Conservation (phyloP, 2,797 vertebrate species). For the Ctenopoma kingsleyae region DNA sequence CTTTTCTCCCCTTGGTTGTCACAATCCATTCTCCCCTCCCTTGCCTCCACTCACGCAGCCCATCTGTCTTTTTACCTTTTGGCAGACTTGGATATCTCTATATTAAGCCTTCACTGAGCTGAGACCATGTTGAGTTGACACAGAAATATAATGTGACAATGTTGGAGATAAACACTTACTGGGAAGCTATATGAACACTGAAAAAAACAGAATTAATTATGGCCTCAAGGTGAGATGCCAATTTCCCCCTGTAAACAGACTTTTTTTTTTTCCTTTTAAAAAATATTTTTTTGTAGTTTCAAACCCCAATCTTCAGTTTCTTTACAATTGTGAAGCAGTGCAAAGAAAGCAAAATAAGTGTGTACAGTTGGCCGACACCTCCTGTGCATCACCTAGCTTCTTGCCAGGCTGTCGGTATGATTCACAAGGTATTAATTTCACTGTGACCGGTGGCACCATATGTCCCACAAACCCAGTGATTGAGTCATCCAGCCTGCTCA, state of each 20-base stretch:
- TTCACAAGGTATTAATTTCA: constrained; percentile 62
- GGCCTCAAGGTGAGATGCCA: neutral
- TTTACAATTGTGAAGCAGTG: neutral
- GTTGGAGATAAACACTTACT: constrained; percentile 29
- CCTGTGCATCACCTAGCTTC: constrained; percentile 48
- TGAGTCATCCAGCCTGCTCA: constrained; percentile 66
- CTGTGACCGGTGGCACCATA: constrained; percentile 68
- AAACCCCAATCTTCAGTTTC: neutral
- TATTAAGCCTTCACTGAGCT: constrained; percentile 70
- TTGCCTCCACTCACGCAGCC: constrained; percentile 58
- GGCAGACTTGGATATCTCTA: constrained; percentile 70
- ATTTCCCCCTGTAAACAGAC: neutral
- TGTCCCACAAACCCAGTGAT: constrained; percentile 68
- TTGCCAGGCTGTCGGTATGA: constrained; percentile 29
- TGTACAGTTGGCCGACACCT: constrained; percentile 13
- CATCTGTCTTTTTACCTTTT: constrained; percentile 81
- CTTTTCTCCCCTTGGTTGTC: constrained; percentile 38
- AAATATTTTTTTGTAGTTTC: neutral
- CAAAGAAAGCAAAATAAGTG: constrained; percentile 2
- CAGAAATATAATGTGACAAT: constrained; percentile 59
- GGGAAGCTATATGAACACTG: constrained; percentile 43
- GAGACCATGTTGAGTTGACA: constrained; percentile 58
- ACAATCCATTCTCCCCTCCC: constrained; percentile 38
- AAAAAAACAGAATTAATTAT: constrained; percentile 27
- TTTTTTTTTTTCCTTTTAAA: neutral